Percentiles rank a stretch among this genome's conserved stretches.
Conservation (phyloP, 2,888 invertebrate species). For the Vanessa cardui region DNA sequence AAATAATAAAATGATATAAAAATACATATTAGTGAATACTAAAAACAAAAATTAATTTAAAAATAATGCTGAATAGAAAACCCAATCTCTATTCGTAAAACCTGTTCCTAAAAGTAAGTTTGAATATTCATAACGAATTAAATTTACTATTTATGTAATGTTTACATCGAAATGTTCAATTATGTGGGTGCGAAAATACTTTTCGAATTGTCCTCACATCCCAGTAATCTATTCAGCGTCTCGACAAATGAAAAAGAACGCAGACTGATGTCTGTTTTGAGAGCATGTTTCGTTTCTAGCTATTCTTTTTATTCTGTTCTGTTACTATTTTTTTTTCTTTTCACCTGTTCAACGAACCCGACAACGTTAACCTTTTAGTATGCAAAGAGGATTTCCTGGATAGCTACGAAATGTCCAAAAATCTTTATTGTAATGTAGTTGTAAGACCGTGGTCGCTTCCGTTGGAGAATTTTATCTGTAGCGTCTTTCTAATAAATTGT, state of each 20-base stretch:
- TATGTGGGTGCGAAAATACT: neutral
- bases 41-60: too few relatives aligned
- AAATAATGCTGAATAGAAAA: too few relatives aligned
- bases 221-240: slow-evolving; percentile 18
- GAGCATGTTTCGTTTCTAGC: slow-evolving; percentile 30
- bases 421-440: slow-evolving; percentile 33
- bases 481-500: slow-evolving; percentile 21
- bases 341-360: slow-evolving; percentile 42
- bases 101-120: too few relatives aligned
- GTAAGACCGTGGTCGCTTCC: slow-evolving; percentile 23
- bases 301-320: slow-evolving; percentile 31
- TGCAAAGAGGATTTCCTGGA: slow-evolving; percentile 45
- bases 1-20: too few relatives aligned
- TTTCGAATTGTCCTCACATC: slow-evolving; percentile 1
- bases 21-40: too few relatives aligned
- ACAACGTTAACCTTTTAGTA: slow-evolving; percentile 47
- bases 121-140: too few relatives aligned
- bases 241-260: slow-evolving; percentile 19
- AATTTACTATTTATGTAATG: neutral
- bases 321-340: slow-evolving; percentile 33
- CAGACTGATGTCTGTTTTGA: slow-evolving; percentile 26
- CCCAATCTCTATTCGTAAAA: too few relatives aligned
- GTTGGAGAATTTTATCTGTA: slow-evolving; percentile 19
- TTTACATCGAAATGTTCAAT: neutral
- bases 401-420: slow-evolving; percentile 37